Evolutionary conservation across 2,888 invertebrate species (phyloP), one percentile per base, ranked within the genome.

Genomic region (Melitaea athalia): DNA sequence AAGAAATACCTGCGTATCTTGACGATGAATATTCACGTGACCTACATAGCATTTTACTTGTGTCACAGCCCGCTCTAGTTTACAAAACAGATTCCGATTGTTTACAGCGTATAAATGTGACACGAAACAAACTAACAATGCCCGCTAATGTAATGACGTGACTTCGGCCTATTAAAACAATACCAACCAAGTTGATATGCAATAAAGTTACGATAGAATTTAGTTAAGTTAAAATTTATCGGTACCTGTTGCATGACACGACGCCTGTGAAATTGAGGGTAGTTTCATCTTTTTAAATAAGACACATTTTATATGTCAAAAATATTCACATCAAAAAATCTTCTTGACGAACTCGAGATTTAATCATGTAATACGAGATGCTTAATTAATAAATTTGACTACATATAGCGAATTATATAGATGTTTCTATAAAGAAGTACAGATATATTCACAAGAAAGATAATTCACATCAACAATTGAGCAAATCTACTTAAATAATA

Each of bases 401-500:
- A 42, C 57, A 10, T 15, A 57, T 42, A 57, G 57, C 57, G 15
- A 42, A n/a, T n/a, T 10, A 31, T 38, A 59, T 47, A 52, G 50
- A 15, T 38, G 14, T 5, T 49, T 11, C n/a, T 14, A 55, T 53
- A 59, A n/a, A 59, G 33, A 43, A 61, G 42, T 55, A n/a, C n/a
- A n/a, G n/a, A n/a, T n/a, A 45, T 55, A 38, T 62, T 49, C 17
- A 71, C 59, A 50, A 63, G 43, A 33, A 53, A 61, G 67, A 45
- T 33, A 38, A 79, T 81, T 79, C 78, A 82, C 83, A 82, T 79
- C 75, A 78, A 84, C 70, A 78, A 86, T 91, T 91, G 89, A 91
- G 89, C 90, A 90, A 86, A 77, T 80, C 83, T 85, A 86, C 79
- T 75, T 77, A 79, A 79, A 79, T 68, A 24, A 61, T 52, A 11